These are phyloP conservation scores for Pachyrhynchus sulphureomaculatus DNA, from an alignment of 1,140 invertebrate species.

Conservation along the genomic window DNA sequence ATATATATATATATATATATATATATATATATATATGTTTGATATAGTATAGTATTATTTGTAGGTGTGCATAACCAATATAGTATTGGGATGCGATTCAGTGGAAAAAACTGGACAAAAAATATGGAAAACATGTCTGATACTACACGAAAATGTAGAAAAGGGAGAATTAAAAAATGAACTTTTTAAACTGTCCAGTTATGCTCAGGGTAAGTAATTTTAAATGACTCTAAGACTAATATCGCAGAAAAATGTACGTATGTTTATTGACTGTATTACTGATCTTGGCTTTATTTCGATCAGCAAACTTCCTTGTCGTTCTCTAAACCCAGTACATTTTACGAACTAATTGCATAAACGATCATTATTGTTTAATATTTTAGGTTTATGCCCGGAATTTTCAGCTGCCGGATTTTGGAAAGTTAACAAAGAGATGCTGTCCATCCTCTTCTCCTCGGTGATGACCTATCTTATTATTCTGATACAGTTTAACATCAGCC, in stretches of 20 bases:
- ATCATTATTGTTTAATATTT: background rate
- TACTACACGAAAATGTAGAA: constrained; percentile 8
- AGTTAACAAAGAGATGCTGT: constrained; percentile 11
- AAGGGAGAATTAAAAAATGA: background rate
- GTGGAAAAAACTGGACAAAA: constrained; percentile 1
- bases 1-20: no score
- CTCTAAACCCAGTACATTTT: background rate
- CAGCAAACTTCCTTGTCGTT: background rate
- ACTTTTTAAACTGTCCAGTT: constrained; percentile 2
- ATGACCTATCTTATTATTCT: constrained; percentile 25
- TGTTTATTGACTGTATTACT: background rate
- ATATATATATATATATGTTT: no score
- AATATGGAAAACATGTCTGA: constrained; percentile 8
- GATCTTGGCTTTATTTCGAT: background rate
- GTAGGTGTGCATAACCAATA: constrained; percentile 4
- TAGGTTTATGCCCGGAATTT: constrained; percentile 19
- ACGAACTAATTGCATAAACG: background rate
- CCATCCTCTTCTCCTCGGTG: constrained; percentile 22
- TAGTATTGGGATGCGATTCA: constrained; percentile 18
- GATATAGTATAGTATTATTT: no score
- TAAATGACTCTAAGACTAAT: background rate
- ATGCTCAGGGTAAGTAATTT: constrained; percentile 2
- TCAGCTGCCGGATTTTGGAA: constrained; percentile 22
- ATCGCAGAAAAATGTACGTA: background rate
- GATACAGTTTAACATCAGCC: constrained; percentile 26